Conservation (phyloP, 2,888 invertebrate species). For the Thereva nobilitata region DNA sequence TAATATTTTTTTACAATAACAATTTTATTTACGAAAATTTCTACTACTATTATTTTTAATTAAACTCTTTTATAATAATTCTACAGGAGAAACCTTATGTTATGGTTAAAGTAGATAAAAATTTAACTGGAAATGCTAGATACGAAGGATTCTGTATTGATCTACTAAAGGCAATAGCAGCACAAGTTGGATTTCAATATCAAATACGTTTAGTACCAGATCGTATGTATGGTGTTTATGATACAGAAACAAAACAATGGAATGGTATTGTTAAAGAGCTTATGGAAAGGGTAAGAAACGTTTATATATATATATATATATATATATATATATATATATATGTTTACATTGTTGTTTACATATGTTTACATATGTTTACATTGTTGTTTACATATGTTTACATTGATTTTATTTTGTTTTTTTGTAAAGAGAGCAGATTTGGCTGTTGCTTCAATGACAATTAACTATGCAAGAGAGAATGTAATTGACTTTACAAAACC, state of each 20-base stretch:
- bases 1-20: too few species aligned
- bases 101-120: conserved; percentile 83
- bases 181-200: conserved; percentile 86
- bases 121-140: conserved; percentile 82
- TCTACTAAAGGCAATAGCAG: conserved; percentile 79
- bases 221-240: conserved; percentile 85
- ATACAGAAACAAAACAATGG: conserved; percentile 86
- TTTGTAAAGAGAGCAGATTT: conserved; percentile 84
- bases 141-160: conserved; percentile 94
- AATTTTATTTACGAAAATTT: too few species aligned
- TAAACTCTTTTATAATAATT: not conserved
- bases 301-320: conserved; percentile 56
- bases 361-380: conserved; percentile 44
- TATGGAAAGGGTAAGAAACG: conserved; percentile 75
- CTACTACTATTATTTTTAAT: too few species aligned
- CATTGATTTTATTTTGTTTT: too few species aligned
- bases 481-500: conserved; percentile 97
- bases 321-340: conserved; percentile 25
- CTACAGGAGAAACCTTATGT: conserved; percentile 86
- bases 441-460: conserved; percentile 96
- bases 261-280: conserved; percentile 87
- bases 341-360: conserved; percentile 46
- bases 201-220: conserved; percentile 82
- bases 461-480: conserved; percentile 89
- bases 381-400: conserved; percentile 39